Base-by-base conservation (phyloP, 2,113 vertebrate species). In the Emydura subglobosa region DNA sequence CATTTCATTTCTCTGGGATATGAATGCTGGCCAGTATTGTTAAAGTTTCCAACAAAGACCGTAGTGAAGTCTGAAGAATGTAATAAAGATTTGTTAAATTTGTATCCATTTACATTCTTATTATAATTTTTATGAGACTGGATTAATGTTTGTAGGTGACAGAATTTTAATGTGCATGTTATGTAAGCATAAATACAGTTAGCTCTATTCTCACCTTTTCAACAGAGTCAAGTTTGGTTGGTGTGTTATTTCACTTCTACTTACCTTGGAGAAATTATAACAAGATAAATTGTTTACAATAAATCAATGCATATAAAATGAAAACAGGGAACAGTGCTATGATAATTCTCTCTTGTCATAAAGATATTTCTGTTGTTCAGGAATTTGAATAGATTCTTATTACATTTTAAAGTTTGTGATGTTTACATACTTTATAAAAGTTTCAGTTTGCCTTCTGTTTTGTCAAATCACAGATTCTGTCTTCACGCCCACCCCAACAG, bases 31-130 rank as follows among this genome's bases (percentile, higher is more conserved):
- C 57, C 19, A 85, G 31, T 55, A 51, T 82, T 54, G 31, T 78
- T 83, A 87, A 55, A 39, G 53, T 82, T 95, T 76, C 79, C 86
- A 83, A 83, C 74, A 10, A 85, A 65, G 44, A 83, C 31, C 55
- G 7, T 19, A 55, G 80, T 76, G 5, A 25, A 42, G 5, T 39
- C 29, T 91, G 87, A 85, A 94, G 47, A 80, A n/a, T 88, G 42
- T 82, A 92, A 85, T 88, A 82, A 84, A 79, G 57, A 53, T 82
- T 29, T 72, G 24, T 94, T 81, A 90, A 89, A 90, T 78, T 87
- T 34, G 5, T 65, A 79, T 54, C 2, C 24, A 82, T 93, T 81
- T 93, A 47, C 22, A 65, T 86, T 65, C 72, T 86, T 83, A 24
- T 53, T 89, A 55, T 94, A 31, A 29, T 72, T 83, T 74, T 93